These are phyloP conservation scores for Tenualosa thibaudeaui DNA, from an alignment of 2,797 vertebrate genomes.

Conservation along the genomic window DNA sequence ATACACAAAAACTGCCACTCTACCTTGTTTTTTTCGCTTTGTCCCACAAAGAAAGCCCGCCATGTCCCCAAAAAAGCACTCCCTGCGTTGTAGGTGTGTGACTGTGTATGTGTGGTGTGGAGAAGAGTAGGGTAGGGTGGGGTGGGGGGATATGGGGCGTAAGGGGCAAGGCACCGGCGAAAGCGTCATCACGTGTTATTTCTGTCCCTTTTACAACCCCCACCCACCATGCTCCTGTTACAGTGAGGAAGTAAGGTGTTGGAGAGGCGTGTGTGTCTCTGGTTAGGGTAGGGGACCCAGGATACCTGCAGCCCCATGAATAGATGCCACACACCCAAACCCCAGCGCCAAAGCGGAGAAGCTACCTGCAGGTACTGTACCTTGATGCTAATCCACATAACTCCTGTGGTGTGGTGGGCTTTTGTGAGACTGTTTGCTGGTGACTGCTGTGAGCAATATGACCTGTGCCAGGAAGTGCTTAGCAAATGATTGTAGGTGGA, in stretches of 20 bases:
- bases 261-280: not conserved
- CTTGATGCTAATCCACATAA: not conserved
- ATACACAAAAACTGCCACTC: conserved; percentile 32
- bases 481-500: not conserved
- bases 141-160: conserved; percentile 55
- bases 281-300: conserved; percentile 28
- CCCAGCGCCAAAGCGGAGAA: not conserved
- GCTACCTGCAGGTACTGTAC: not conserved
- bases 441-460: not conserved
- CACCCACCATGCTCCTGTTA: conserved; percentile 71
- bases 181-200: conserved; percentile 72
- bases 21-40: conserved; percentile 84
- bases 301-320: conserved; percentile 17
- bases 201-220: conserved; percentile 77
- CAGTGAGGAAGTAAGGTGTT: conserved; percentile 49
- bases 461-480: not conserved
- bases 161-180: conserved; percentile 59
- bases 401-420: not conserved
- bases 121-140: not conserved
- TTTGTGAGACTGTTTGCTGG: not conserved
- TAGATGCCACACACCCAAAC: not conserved
- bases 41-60: conserved; percentile 84
- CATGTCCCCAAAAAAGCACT: conserved; percentile 67
- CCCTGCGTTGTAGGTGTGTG: conserved; percentile 22
- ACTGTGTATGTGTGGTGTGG: not conserved